phyloP scores from a whole-genome alignment of 2,113 vertebrate species.

The Ramphastos sulfuratus region DNA sequence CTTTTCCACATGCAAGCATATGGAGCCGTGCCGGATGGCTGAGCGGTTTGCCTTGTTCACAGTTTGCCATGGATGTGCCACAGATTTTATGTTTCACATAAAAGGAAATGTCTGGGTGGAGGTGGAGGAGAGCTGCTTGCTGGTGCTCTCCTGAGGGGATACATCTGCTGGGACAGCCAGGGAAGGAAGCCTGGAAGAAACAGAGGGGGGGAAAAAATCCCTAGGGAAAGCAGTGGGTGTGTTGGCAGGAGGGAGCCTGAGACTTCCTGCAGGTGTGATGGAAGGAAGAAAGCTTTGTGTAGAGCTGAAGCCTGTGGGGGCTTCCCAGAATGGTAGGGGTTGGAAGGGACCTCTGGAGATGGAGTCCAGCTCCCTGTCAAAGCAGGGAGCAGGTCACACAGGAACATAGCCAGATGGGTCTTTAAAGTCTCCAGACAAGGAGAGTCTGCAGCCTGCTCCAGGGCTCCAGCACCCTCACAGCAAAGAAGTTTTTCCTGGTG shows the following conservation, averaged over 20 bases:
- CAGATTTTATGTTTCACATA: background rate
- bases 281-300: background rate
- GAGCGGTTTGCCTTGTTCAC: constrained; percentile 29
- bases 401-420: too few species aligned
- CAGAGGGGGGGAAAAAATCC: background rate
- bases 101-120: background rate
- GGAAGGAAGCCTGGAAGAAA: background rate
- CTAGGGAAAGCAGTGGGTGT: background rate
- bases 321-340: background rate
- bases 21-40: constrained; percentile 1
- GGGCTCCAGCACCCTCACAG: too few species aligned
- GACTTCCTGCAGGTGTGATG: fast-evolving
- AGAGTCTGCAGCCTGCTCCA: too few species aligned
- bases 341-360: too few species aligned
- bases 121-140: background rate
- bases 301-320: background rate
- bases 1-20: constrained; percentile 28
- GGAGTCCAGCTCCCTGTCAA: too few species aligned
- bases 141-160: background rate
- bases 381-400: too few species aligned
- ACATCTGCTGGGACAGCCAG: background rate
- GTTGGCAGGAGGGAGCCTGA: background rate
- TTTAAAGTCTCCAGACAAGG: too few species aligned
- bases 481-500: too few species aligned
- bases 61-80: background rate